Evolutionary conservation across 2,797 vertebrate genomes (phyloP).

Genomic region (Melanotaenia maccullochi): DNA sequence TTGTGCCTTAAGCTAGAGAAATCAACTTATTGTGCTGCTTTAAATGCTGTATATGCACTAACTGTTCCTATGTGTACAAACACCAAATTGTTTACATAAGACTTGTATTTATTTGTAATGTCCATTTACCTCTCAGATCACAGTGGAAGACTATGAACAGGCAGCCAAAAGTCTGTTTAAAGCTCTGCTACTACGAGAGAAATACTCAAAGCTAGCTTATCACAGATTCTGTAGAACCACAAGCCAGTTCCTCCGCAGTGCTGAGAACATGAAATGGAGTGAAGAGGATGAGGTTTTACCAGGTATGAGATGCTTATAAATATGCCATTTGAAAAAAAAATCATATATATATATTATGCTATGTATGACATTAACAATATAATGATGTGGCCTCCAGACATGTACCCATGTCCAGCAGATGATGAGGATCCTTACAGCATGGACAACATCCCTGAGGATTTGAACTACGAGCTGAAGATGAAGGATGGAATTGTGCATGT

Average conservation of each 20-base stretch:
- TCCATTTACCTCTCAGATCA: slow-evolving; percentile 82
- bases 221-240: slow-evolving; percentile 92
- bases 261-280: slow-evolving; percentile 81
- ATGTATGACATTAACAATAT: slow-evolving; percentile 12
- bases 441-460: slow-evolving; percentile 88
- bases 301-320: slow-evolving; percentile 76
- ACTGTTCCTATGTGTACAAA: not conserved
- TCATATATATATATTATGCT: not conserved
- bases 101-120: slow-evolving; percentile 12
- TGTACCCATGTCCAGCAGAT: slow-evolving; percentile 80
- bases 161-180: slow-evolving; percentile 91
- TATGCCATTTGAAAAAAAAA: not conserved
- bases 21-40: not conserved
- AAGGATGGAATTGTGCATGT: slow-evolving; percentile 91
- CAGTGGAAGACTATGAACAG: slow-evolving; percentile 96
- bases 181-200: slow-evolving; percentile 92
- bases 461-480: slow-evolving; percentile 89
- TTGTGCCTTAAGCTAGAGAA: not conserved
- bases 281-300: slow-evolving; percentile 89
- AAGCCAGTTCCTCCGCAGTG: slow-evolving; percentile 87
- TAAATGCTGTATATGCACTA: not conserved
- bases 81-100: not conserved
- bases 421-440: slow-evolving; percentile 91
- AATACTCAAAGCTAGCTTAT: slow-evolving; percentile 92
- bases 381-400: slow-evolving; percentile 77